Conservation (phyloP, 2,888 invertebrate genomes). For the Dimorphilus gyrociliatus region DNA sequence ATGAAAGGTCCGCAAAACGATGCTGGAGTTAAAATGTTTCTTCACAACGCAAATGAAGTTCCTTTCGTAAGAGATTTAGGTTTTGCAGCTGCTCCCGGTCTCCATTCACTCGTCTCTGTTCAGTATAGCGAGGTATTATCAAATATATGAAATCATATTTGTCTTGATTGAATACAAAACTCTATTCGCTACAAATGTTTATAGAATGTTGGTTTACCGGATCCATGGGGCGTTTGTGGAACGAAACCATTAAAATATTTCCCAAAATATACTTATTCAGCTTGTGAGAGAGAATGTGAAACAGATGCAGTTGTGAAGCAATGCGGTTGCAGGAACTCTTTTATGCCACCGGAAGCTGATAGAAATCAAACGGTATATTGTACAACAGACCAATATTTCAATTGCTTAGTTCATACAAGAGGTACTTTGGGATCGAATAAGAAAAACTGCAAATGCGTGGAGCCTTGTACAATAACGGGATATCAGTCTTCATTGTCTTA, state of each 20-base stretch:
- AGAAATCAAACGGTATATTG: too few relatives aligned
- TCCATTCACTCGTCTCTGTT: conserved; percentile 2
- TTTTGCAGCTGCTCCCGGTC: conserved; percentile 2
- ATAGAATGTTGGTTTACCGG: neutral
- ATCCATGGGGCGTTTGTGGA: conserved; percentile 3
- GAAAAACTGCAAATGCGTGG: conserved; percentile 2
- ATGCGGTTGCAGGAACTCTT: conserved; percentile 3
- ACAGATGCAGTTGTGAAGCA: neutral
- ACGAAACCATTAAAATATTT: neutral
- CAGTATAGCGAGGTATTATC: conserved; percentile 1
- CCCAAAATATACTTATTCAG: conserved; percentile 2
- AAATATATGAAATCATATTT: too few relatives aligned
- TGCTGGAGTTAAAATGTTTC: conserved; percentile 7
- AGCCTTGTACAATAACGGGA: conserved; percentile 1
- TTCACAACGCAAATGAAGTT: neutral
- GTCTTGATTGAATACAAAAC: too few relatives aligned
- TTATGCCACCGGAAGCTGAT: too few relatives aligned
- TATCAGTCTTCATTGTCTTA: conserved; percentile 1
- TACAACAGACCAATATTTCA: too few relatives aligned
- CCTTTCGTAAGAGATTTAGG: conserved; percentile 3
- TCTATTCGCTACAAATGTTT: too few relatives aligned
- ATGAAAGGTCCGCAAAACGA: conserved; percentile 12
- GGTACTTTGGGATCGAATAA: too few relatives aligned
- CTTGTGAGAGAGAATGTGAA: conserved; percentile 4
- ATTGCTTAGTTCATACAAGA: too few relatives aligned